Evolutionary conservation across 53 echinoderm and acorn worm genomes (phyloP).

Genomic region (Mesocentrotus franciscanus): DNA sequence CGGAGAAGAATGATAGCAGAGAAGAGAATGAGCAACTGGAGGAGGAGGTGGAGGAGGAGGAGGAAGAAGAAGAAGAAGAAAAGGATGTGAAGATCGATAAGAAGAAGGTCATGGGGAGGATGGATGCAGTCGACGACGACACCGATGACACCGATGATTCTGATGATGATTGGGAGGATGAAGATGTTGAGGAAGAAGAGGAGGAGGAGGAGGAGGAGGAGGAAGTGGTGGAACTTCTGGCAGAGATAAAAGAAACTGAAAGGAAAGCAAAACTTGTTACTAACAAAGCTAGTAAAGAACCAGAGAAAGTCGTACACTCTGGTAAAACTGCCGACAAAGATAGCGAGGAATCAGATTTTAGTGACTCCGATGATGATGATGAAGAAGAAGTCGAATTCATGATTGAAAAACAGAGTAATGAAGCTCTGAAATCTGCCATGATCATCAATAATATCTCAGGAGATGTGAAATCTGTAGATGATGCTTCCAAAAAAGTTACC

Average conservation of each 20-base stretch:
- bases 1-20: constrained; percentile 52
- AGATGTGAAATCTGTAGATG: neutral
- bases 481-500: constrained; percentile 25
- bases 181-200: constrained; percentile 19
- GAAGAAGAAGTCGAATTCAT: constrained; percentile 6
- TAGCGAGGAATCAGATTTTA: constrained; percentile 10
- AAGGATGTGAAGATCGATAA: constrained; percentile 10
- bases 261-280: neutral
- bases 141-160: constrained; percentile 8
- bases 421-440: constrained; percentile 30
- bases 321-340: neutral
- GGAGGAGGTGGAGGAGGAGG: constrained; percentile 19
- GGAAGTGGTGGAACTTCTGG: constrained; percentile 33
- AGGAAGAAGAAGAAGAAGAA: neutral
- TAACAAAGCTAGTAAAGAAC: constrained; percentile 4
- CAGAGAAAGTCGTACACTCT: neutral
- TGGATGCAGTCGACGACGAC: constrained; percentile 28
- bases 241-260: constrained; percentile 39
- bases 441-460: constrained; percentile 15
- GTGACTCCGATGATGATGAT: constrained; percentile 12
- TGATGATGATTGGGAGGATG: constrained; percentile 46
- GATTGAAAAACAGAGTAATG: neutral
- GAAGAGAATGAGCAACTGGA: constrained; percentile 34
- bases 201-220: constrained; percentile 57
- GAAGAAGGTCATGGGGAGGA: constrained; percentile 30